These are phyloP conservation scores for Champsocephalus esox DNA, from an alignment of 2,797 vertebrate species.

Conservation along the genomic window DNA sequence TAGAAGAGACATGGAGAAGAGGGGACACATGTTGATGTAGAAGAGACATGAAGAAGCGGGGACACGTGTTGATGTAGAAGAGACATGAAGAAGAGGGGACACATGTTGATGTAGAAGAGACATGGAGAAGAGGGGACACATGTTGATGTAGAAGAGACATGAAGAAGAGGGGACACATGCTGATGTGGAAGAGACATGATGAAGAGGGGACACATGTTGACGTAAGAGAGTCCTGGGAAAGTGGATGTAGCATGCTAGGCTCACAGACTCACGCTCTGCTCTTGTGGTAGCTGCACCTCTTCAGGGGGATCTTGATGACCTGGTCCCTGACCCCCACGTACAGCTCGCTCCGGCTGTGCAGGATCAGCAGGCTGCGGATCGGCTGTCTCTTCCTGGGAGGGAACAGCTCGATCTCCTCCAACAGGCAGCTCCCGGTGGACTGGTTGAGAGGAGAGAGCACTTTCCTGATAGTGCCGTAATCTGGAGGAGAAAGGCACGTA, in stretches of 20 bases:
- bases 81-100: too few species aligned
- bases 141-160: too few species aligned
- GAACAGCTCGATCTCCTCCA: conserved; percentile 95
- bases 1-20: too few species aligned
- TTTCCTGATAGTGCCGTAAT: conserved; percentile 96
- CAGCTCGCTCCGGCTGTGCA: conserved; percentile 94
- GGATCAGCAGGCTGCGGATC: conserved; percentile 92
- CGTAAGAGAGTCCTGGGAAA: too few species aligned
- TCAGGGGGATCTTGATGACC: conserved; percentile 95
- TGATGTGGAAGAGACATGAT: too few species aligned
- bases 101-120: too few species aligned
- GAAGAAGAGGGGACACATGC: too few species aligned
- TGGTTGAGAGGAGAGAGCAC: conserved; percentile 93
- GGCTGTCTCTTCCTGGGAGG: conserved; percentile 88
- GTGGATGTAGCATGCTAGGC: neutral
- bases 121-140: too few species aligned
- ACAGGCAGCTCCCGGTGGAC: conserved; percentile 90
- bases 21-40: too few species aligned
- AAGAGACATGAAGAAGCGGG: too few species aligned
- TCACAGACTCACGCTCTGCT: conserved; percentile 88
- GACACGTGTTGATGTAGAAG: too few species aligned
- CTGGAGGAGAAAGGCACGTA: conserved; percentile 74
- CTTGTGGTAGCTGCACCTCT: conserved; percentile 94
- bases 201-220: too few species aligned
- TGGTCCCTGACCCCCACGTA: conserved; percentile 94